Evolutionary conservation across 1,140 invertebrate species (phyloP), one percentile per base, ranked within the genome.

Genomic region (Leptonema lineaticorne): DNA sequence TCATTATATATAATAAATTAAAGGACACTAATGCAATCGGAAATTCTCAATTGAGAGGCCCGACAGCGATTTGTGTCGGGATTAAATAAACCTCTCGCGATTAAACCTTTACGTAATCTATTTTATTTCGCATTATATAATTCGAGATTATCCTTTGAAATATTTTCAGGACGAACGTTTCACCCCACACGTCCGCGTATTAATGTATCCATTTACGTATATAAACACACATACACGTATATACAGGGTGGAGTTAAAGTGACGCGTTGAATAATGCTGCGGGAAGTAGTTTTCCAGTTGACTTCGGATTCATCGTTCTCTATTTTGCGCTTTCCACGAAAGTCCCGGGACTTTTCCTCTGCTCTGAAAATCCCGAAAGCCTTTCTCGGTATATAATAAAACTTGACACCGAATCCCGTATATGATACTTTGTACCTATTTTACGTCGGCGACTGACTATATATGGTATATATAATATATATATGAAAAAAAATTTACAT

Each of bases 201-300:
- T n/a, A 41, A 41, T 11, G 37, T 9, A 41, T 41, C n/a, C n/a
- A 41, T 16, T 16, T 11, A 41, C 3, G 37, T 41, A 2, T 41
- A 41, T 33, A 11, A 6, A n/a, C n/a, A n/a, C n/a, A 33, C 30
- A 41, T 41, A 41, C 16, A 4, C 30, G 30, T 6, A 11, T 41
- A 41, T 41, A 11, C n/a, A n/a, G n/a, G n/a, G n/a, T n/a, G n/a
- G n/a, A n/a, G n/a, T n/a, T n/a, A n/a, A n/a, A n/a, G n/a, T n/a
- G n/a, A n/a, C n/a, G n/a, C n/a, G n/a, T n/a, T n/a, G n/a, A n/a
- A n/a, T n/a, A n/a, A n/a, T n/a, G n/a, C n/a, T n/a, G 24, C 14
- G 26, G 28, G n/a, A 59, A 59, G 57, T 59, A 59, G 57, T 62
- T 62, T 62, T 62, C 59, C 59, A 62, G 33, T 45, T 37, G 59